Evolutionary conservation across 2,888 invertebrate genomes (phyloP).

Genomic region (Apamea anceps): DNA sequence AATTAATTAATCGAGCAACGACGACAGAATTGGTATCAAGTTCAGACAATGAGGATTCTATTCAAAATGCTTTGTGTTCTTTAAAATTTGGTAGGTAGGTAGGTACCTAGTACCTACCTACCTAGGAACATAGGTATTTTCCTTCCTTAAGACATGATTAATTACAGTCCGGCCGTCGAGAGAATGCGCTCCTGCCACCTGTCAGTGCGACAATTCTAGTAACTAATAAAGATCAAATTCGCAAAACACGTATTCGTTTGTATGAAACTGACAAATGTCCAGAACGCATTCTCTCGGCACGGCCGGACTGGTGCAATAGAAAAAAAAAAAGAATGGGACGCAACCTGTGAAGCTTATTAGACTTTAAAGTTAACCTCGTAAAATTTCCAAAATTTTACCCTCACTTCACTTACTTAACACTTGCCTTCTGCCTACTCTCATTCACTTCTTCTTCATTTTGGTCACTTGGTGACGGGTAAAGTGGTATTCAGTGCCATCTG

Average conservation of each 20-base stretch:
- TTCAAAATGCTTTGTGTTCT: neutral
- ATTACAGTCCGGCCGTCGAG: too few species aligned
- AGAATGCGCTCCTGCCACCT: too few species aligned
- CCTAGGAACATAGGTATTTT: conserved; percentile 1
- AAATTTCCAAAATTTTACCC: neutral
- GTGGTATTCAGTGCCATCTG: conserved; percentile 67
- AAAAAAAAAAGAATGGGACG: neutral
- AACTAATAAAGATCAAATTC: too few species aligned
- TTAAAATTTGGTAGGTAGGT: too few species aligned
- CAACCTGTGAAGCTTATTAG: too few species aligned
- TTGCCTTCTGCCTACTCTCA: neutral
- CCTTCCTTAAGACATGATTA: neutral
- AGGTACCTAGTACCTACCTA: too few species aligned
- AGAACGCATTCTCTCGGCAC: too few species aligned
- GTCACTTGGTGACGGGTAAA: neutral
- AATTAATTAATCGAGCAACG: neutral
- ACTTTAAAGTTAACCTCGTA: neutral
- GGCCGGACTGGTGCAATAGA: too few species aligned
- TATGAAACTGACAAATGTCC: too few species aligned
- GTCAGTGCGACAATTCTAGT: too few species aligned
- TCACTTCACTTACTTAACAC: neutral
- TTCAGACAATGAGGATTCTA: neutral
- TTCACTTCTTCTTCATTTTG: too few species aligned
- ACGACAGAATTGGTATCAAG: neutral
- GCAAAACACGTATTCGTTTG: too few species aligned